Evolutionary conservation across 2,797 vertebrate species (phyloP), one percentile per base, ranked within the genome.

Genomic region (Muraenolepis orangiensis): DNA sequence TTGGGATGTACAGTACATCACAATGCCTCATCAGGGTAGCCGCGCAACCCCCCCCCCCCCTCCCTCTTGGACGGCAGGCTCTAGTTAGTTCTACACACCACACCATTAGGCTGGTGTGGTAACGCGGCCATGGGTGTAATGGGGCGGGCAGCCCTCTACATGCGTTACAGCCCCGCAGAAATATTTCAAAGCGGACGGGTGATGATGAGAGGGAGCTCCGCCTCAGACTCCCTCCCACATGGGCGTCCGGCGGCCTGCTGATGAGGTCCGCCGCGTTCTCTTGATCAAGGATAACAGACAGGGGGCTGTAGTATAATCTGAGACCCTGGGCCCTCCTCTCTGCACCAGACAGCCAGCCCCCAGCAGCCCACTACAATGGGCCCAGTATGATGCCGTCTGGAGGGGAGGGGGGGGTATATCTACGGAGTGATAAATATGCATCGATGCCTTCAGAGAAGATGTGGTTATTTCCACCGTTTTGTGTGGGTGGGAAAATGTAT

Each of bases 401-500:
- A 57, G 51, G 51, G 20, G 51, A n/a, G 20, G 51, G 87, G 90
- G 86, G 84, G 83, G 81, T 89, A 89, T 84, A 83, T 86, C 81
- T 82, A 79, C 74, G 80, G 78, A 86, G 76, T 77, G 72, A 91
- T 92, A 88, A 93, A 93, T 93, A 93, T 93, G 91, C 87, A 91
- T 88, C 72, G 38, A 66, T 75, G 87, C 88, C 90, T 89, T n/a
- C 78, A 69, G 88, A 91, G 89, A 89, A 91, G 86, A 90, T 90
- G 86, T 85, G 89, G 86, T 91, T 91, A 91, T 92, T 92, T 92
- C 89, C 89, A 90, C 85, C 79, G 87, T 91, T 92, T 89, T 92
- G 91, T 90, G 91, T 93, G 87, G 91, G 92, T 88, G 92, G 91
- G 84, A 84, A 90, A 91, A 91, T 92, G 90, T 91, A 90, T 92